Evolutionary conservation across 2,888 invertebrate species (phyloP).

Genomic region (Blastobasis lacticolella): DNA sequence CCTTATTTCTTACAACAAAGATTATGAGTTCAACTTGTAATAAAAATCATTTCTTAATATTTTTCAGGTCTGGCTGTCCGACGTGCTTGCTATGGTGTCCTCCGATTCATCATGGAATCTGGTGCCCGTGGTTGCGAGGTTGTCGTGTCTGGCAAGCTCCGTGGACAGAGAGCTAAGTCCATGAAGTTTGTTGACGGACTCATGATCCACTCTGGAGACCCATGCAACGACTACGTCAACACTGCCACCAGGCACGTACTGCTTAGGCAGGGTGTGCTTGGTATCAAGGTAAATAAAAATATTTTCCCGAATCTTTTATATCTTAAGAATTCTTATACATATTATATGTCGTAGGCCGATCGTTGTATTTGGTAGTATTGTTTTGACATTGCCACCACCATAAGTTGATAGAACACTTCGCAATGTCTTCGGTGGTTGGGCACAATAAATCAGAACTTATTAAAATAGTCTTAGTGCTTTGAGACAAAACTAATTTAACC

Average conservation of each 20-base stretch:
- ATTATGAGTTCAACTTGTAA: too few species aligned
- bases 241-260: slow-evolving; percentile 98
- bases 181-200: slow-evolving; percentile 99
- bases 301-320: too few species aligned
- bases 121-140: slow-evolving; percentile 98
- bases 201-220: slow-evolving; percentile 99
- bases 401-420: too few species aligned
- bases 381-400: too few species aligned
- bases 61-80: slow-evolving; percentile 78
- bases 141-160: slow-evolving; percentile 98
- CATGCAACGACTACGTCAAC: slow-evolving; percentile 98
- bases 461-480: too few species aligned
- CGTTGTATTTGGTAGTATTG: too few species aligned
- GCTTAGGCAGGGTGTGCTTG: slow-evolving; percentile 89
- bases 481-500: too few species aligned
- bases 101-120: slow-evolving; percentile 98
- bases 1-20: background rate
- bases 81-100: slow-evolving; percentile 98
- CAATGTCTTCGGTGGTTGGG: too few species aligned
- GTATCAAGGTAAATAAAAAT: slow-evolving; percentile 81
- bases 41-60: too few species aligned
- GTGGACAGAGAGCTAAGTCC: slow-evolving; percentile 99
- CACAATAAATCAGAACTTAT: too few species aligned
- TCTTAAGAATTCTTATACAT: too few species aligned
- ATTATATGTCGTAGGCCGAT: too few species aligned